Base-by-base conservation (phyloP, 2,888 invertebrate species). In the Cryptophagus acutangulus region DNA sequence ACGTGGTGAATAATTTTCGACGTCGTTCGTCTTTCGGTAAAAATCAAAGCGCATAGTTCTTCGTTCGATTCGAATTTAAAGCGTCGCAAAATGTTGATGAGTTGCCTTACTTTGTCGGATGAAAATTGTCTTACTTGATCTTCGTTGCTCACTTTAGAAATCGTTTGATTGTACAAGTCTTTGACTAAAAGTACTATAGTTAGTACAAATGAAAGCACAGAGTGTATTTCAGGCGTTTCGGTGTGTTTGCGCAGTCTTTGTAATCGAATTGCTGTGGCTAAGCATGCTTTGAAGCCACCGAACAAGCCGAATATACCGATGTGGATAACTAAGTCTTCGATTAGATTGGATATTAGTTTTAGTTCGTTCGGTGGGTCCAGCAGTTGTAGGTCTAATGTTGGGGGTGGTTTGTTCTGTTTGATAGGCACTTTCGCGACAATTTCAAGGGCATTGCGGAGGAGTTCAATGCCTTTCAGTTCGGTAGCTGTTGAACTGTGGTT, bases 1-100 rank as follows among this genome's bases (percentile, higher is more conserved):
- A 87, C 61, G 45, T 84, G 81, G 59, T 75, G 85, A 1, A 93
- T 56, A 4, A 86, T 73, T 67, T 86, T 85, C 0, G 89, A 85
- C 0, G 86, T 83, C 51, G 84, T 82, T 33, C 89, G 72, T 49
- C 82, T 74, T 54, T 80, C 70, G 0, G 84, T 82, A 64, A 90
- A 88, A 43, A 90, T 74, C 12, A 90, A 76, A 0, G 77, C 79
- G 36, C 81, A 83, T 6, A 87, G 65, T 3, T 73, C 70, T 51
- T 76, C 72, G 62, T 65, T 55, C 0, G 60, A 57, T 4, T 16
- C 57, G 34, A 1, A 71, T 71, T 74, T 76, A 54, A 76, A 81
- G 24, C 74, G 70, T 39, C 74, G 72, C 5, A 92, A 62, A 43
- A 82, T 70, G 1, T 74, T 65, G 1, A 90, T 62, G 18, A 92